Conservation (phyloP, 2,797 vertebrate genomes). For the Eupleurogrammus muticus region DNA sequence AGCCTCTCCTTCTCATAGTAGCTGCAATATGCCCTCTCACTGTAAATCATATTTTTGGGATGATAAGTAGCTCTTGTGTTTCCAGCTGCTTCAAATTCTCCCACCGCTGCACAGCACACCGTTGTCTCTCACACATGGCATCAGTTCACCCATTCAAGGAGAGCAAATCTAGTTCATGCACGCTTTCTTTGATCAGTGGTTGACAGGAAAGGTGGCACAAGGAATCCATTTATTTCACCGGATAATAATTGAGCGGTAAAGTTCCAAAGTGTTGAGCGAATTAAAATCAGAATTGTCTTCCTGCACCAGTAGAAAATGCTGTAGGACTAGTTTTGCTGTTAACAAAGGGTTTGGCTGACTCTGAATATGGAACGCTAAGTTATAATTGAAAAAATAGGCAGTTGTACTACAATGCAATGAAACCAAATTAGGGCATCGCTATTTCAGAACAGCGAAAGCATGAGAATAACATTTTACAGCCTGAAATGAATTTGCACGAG, state of each 20-base stretch:
- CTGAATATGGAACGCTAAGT: constrained; percentile 20
- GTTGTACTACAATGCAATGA: constrained; percentile 17
- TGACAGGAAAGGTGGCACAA: constrained; percentile 10
- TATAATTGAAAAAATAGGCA: constrained; percentile 33
- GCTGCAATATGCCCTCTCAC: constrained; percentile 37
- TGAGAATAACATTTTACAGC: constrained; percentile 29
- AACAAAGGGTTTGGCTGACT: constrained; percentile 37
- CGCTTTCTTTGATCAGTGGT: constrained; percentile 11
- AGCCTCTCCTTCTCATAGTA: constrained; percentile 12
- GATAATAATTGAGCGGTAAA: constrained; percentile 15
- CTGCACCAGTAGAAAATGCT: constrained; percentile 34
- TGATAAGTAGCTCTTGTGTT: constrained; percentile 39
- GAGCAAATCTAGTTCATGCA: constrained; percentile 25
- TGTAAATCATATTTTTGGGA: constrained; percentile 51
- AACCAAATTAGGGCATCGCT: constrained; percentile 27
- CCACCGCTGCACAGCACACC: constrained; percentile 10
- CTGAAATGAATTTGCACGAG: constrained; percentile 33
- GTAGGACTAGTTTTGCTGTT: constrained; percentile 6
- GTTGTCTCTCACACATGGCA: constrained; percentile 24
- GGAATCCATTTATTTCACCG: constrained; percentile 2
- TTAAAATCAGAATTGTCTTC: constrained; percentile 44
- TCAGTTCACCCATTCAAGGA: constrained; percentile 8
- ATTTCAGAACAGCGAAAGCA: constrained; percentile 34
- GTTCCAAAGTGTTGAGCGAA: constrained; percentile 21
- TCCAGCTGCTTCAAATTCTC: constrained; percentile 46